phyloP scores from a whole-genome alignment of 2,888 invertebrate species.

The Hartigia nigra region DNA sequence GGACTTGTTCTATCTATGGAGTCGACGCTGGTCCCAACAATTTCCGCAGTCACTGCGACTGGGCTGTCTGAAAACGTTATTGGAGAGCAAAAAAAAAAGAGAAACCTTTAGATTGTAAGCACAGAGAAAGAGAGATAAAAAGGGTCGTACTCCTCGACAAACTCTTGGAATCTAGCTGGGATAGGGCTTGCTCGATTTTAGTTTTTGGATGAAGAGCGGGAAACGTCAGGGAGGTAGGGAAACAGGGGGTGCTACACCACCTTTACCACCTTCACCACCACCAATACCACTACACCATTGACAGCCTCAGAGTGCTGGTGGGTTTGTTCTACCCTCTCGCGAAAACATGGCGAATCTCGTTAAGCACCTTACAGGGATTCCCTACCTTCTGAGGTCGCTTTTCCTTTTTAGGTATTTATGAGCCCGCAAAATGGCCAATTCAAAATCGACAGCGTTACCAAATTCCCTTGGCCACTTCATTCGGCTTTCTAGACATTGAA shows the following conservation, averaged over 20 bases:
- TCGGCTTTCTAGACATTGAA: neutral
- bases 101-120: neutral
- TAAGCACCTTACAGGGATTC: neutral
- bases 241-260: neutral
- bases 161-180: neutral
- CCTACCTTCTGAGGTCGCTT: neutral
- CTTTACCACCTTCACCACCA: neutral
- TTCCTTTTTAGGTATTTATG: neutral
- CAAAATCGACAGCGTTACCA: neutral
- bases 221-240: neutral
- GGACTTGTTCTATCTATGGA: conserved; percentile 48
- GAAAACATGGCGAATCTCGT: conserved; percentile 5
- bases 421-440: neutral
- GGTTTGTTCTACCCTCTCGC: neutral
- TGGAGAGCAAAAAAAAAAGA: neutral
- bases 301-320: neutral
- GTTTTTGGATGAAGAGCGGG: neutral
- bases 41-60: conserved; percentile 52
- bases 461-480: neutral
- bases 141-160: neutral
- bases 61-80: conserved; percentile 3
- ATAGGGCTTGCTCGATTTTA: neutral
- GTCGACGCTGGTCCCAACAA: conserved; percentile 53
- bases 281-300: no score
- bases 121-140: neutral